Base-by-base conservation (phyloP, 2,113 vertebrate genomes). In the Semnornis frantzii region DNA sequence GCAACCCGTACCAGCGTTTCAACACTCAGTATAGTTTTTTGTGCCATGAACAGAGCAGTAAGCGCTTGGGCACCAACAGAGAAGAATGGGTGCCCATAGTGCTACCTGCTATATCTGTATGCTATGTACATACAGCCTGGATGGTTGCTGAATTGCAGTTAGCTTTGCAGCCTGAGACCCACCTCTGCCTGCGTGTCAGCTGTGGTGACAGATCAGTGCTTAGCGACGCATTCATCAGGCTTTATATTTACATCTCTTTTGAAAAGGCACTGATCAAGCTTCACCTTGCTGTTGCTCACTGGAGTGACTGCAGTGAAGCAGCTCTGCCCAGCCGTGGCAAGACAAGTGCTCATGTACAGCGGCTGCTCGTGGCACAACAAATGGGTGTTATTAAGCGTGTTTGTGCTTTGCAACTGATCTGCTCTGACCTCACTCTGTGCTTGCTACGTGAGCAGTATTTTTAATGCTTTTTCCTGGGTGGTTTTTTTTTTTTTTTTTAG, bases 391-490 rank as follows among this genome's bases (percentile, higher is more conserved):
- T 78, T 34, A 76, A 69, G 34, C 73, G 27, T n/a, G 15, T 71
- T 85, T 84, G 33, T 65, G 30, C 70, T 89, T 92, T 93, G 78
- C 88, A 70, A 11, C 37, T 69, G 39, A 59, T 92, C 27, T 3
- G 15, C 21, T 87, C 81, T 89, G 91, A 95, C 79, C 95, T 96
- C 70, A 91, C 7, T 62, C 54, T 58, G 71, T 68, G 55, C 89
- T 95, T 33, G 12, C 85, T 94, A 91, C 4, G 10, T 82, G 92
- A 89, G 84, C 90, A 63, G 58, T 91, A 85, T 94, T 95, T 97
- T 94, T 93, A 89, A 74, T 82, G 30, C 48, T 39, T 79, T 86
- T 81, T 37, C 19, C 8, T 20, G 5, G 42, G 14, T 15, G 14
- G 8, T 44, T 15, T 12, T 8, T 48, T 70, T 78, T 19, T 34